Conservation (phyloP, 1,140 invertebrate genomes). For the Agraylea sexmaculata region DNA sequence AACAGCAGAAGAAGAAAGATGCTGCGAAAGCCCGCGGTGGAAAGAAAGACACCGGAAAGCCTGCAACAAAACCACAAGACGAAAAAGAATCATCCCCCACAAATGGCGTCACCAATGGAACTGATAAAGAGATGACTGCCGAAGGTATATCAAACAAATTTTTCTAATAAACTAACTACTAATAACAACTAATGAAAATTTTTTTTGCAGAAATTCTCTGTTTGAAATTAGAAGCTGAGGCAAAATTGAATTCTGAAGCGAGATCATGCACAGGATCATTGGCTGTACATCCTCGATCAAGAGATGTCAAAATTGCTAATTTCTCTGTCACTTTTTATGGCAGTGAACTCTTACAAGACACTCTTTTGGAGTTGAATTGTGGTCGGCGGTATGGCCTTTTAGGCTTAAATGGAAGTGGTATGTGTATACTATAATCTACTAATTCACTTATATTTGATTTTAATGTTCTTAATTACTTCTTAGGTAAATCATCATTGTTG, state of each 20-base stretch:
- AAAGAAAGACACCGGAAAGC: constrained; percentile 45
- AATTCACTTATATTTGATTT: too few relatives aligned
- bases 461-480: constrained; percentile 18
- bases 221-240: constrained; percentile 78
- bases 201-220: constrained; percentile 64
- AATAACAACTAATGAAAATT: constrained; percentile 10
- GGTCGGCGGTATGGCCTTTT: constrained; percentile 93
- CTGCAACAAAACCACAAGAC: constrained; percentile 27
- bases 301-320: constrained; percentile 95
- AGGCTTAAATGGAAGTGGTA: constrained; percentile 92
- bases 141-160: constrained; percentile 30
- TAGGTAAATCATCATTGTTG: constrained; percentile 86
- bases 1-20: constrained; percentile 95
- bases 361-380: constrained; percentile 92
- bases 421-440: too few relatives aligned
- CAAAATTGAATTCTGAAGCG: constrained; percentile 83
- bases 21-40: constrained; percentile 71
- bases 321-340: constrained; percentile 98
- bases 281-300: constrained; percentile 85
- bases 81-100: constrained; percentile 18
- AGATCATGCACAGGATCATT: constrained; percentile 89
- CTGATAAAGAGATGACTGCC: constrained; percentile 37
- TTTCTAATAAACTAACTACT: constrained; percentile 4
- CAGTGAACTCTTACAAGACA: constrained; percentile 87
- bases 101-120: constrained; percentile 10